Evolutionary conservation across 1,140 invertebrate genomes (phyloP), one percentile per base, ranked within the genome.

Genomic region (Orius insidiosus): DNA sequence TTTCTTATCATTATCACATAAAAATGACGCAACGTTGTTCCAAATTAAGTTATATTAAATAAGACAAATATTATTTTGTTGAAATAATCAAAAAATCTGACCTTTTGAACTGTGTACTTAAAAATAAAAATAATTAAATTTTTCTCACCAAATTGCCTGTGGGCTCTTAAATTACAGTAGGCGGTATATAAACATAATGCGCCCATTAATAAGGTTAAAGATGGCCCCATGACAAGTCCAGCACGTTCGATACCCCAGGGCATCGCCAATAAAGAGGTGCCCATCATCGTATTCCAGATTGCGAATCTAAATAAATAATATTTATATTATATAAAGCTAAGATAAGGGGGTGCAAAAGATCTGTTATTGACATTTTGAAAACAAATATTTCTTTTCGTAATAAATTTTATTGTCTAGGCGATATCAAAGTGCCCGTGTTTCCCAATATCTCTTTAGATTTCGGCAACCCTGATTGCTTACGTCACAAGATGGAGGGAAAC

Each of bases 241-340:
- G 87, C 79, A 63, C 78, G 69, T 56, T 79, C 69, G 43, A 93
- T 74, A 6, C 86, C 87, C 88, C 88, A 94, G 9, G 89, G 86
- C 78, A 94, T 90, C 24, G 82, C 81, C 45, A 94, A 65, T 24
- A 94, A 58, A 0, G 86, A 90, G 0, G 86, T 81, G 0, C 87
- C 86, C 75, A 92, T 78, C 68, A 88, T 87, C 1, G 88, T 94
- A 58, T 94, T 94, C 88, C 89, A 95, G 62, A 94, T 71, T 52
- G 78, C 74, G 62, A 81, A 81, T 59, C 78, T 80, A 43, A 43
- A 60, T 56, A 47, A 45, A 52, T 47, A 52, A 54, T 45, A 32
- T 32, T 15, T 18, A 13, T 7, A 40, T 10, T 40, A 15, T 4
- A 18, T n/a, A n/a, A n/a, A n/a, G n/a, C n/a, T 18, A 13, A 18